Percentiles rank a stretch among this genome's conserved stretches.
phyloP scores from a whole-genome alignment of 37 sponge, comb jelly and placozoan species.

The Axinella damicornis region DNA sequence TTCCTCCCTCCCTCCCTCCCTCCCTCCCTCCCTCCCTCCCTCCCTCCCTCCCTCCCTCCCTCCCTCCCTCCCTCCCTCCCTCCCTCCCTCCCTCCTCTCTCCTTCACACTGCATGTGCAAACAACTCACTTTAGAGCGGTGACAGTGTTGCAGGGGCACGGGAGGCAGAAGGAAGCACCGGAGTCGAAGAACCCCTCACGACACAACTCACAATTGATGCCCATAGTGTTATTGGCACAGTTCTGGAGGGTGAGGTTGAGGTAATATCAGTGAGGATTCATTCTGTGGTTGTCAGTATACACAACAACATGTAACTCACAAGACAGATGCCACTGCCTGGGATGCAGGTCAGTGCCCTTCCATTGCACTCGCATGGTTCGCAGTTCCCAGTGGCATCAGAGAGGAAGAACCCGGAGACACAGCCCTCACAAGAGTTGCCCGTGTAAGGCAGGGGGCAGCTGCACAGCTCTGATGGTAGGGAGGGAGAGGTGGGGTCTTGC shows the following conservation, averaged over 20 bases:
- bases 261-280: no score
- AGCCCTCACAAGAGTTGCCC: slow-evolving; percentile 47
- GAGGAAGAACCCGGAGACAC: slow-evolving; percentile 21
- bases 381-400: slow-evolving; percentile 7
- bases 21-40: no score
- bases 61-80: no score
- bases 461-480: slow-evolving; percentile 42
- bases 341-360: background rate
- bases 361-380: slow-evolving; percentile 48
- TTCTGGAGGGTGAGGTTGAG: background rate
- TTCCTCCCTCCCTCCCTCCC: no score
- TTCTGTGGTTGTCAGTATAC: no score
- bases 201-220: slow-evolving; percentile 29
- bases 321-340: slow-evolving; percentile 14
- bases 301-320: background rate
- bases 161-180: slow-evolving; percentile 1
- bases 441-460: slow-evolving; percentile 49
- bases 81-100: no score
- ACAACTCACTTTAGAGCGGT: slow-evolving; percentile 45
- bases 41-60: no score
- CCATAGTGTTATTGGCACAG: slow-evolving; percentile 38
- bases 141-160: slow-evolving; percentile 38
- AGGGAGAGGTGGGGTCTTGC: slow-evolving; percentile 3
- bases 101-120: no score
- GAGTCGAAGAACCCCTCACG: slow-evolving; percentile 24